Base-by-base conservation (phyloP, 23 tunicate species). In the Styela plicata region DNA sequence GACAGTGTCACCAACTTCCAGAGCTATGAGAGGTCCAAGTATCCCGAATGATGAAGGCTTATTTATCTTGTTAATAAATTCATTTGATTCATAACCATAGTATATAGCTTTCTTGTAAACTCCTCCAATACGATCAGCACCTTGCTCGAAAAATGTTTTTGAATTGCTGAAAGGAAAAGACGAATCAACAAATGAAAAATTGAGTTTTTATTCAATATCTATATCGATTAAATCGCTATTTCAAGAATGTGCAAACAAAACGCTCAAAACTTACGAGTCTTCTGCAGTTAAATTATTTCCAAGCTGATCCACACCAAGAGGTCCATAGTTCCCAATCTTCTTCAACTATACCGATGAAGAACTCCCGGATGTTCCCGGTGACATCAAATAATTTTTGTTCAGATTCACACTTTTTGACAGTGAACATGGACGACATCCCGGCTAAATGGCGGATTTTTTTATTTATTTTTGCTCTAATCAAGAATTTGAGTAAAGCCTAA, bases 291-390 rank as follows among this genome's bases (percentile, higher is more conserved):
- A n/a, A n/a, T n/a, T n/a, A n/a, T n/a, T n/a, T n/a, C n/a, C n/a
- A n/a, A n/a, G n/a, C n/a, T n/a, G n/a, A 44, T 44, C 57, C 67
- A 33, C 62, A 25, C 88, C 94, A 34, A 78, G 35, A 10, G 94
- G 94, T 1, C 79, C 94, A 65, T 89, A 89, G 83, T 31, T 89
- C 78, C 94, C 94, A 89, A 16, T 64, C 30, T 19, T 53, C 79
- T 70, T 89, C 94, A 1, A 74, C 88, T 28, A 82, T 82, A n/a
- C 71, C 85, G 33, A 89, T 84, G 74, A 57, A 89, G 32, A 69
- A 89, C 19, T 73, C 73, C 35, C 88, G 52, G 25, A 33, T 7
- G 5, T 28, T n/a, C 19, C 64, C 81, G 13, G 27, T 76, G 57
- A 44, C 7, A 13, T 44, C 57, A 25, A 13, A 44, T 5, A 16